Evolutionary conservation across 2,797 vertebrate genomes (phyloP).

Genomic region (Tenualosa ilisha): DNA sequence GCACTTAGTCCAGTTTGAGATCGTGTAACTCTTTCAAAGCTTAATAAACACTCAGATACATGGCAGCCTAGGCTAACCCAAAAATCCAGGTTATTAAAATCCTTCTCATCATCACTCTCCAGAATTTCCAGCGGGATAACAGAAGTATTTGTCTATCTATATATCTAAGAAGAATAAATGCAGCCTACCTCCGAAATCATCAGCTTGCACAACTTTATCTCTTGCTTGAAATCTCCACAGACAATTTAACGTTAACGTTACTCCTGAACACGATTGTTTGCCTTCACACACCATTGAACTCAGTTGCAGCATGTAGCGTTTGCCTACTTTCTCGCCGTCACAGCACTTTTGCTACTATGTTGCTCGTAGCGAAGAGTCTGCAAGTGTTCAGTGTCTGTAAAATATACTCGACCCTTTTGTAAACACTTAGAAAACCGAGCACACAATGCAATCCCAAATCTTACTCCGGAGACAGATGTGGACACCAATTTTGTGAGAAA

Average conservation of each 20-base stretch:
- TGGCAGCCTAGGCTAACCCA: too few species aligned
- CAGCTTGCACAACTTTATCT: background rate
- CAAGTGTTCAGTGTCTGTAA: background rate
- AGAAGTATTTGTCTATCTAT: too few species aligned
- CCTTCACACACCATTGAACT: background rate
- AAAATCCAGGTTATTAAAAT: background rate
- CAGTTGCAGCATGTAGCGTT: background rate
- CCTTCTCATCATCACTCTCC: background rate
- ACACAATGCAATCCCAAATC: background rate
- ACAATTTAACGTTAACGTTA: background rate
- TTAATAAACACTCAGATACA: background rate
- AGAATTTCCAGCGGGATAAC: too few species aligned
- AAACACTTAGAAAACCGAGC: background rate
- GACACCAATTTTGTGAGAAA: background rate
- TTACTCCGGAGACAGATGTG: background rate
- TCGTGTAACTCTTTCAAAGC: background rate
- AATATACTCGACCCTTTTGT: background rate
- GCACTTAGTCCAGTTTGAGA: background rate
- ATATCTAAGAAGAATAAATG: background rate
- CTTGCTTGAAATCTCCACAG: background rate
- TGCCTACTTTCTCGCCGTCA: background rate
- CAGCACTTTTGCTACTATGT: background rate
- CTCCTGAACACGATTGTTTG: conserved; percentile 7
- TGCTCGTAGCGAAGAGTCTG: background rate
- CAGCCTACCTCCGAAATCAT: conserved; percentile 3